Evolutionary conservation across 2,113 vertebrate species (phyloP).

Genomic region (Thalassoma bifasciatum): DNA sequence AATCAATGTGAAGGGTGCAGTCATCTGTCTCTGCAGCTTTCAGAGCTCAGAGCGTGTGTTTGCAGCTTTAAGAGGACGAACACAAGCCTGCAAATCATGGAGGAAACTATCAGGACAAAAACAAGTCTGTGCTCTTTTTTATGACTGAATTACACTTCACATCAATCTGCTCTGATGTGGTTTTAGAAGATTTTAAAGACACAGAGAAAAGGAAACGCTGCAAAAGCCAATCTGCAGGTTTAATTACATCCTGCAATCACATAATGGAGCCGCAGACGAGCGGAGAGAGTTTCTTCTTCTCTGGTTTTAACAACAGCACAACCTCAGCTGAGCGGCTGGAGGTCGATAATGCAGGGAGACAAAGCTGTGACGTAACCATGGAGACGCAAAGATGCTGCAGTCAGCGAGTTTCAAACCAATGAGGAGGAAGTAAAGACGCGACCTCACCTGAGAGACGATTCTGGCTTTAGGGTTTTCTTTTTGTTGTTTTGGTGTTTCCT

Average conservation of each 20-base stretch:
- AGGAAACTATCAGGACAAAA: neutral
- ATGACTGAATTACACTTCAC: no score
- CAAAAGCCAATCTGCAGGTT: conserved; percentile 3
- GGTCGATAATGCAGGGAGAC: conserved; percentile 61
- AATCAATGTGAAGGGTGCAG: conserved; percentile 20
- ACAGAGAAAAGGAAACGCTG: conserved; percentile 1
- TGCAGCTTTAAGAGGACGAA: neutral
- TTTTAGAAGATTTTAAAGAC: neutral
- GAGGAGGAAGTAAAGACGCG: conserved; percentile 13
- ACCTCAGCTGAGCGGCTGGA: conserved; percentile 18
- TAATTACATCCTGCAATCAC: conserved; percentile 3
- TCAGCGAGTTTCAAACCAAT: conserved; percentile 41
- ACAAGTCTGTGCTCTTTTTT: neutral
- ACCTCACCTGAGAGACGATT: conserved; percentile 2
- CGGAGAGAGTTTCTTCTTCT: conserved; percentile 20
- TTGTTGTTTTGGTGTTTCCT: no score
- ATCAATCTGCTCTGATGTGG: no score
- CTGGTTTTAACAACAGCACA: conserved; percentile 40
- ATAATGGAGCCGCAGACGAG: neutral
- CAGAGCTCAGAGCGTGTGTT: neutral
- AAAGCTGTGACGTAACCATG: conserved; percentile 43
- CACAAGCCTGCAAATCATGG: neutral
- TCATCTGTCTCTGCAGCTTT: conserved; percentile 5
- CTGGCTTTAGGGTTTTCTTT: no score
- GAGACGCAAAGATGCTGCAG: conserved; percentile 10